Percentiles rank a stretch among this genome's conserved stretches.
phyloP scores from a whole-genome alignment of 1,140 invertebrate genomes.

The Dinothrombium tinctorium region DNA sequence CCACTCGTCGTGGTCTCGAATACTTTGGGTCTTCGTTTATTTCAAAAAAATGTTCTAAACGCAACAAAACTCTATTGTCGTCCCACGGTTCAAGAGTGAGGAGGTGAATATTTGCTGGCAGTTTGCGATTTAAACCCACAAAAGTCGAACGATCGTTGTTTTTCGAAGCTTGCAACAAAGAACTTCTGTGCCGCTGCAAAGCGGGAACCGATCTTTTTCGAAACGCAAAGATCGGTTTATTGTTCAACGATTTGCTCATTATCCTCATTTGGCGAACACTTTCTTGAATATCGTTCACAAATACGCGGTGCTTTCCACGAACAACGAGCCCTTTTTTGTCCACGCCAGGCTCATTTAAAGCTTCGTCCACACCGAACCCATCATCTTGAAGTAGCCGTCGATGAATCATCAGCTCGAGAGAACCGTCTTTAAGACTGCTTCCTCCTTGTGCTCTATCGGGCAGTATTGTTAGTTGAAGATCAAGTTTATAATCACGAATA shows the following conservation, averaged over 20 bases:
- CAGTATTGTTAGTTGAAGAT: slow-evolving; percentile 31
- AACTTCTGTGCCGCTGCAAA: slow-evolving; percentile 7
- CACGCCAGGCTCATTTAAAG: slow-evolving; percentile 50
- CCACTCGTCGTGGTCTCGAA: slow-evolving; percentile 28
- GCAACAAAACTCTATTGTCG: slow-evolving; percentile 36
- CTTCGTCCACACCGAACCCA: slow-evolving; percentile 70
- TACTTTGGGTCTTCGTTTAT: slow-evolving; percentile 30
- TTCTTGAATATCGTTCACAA: slow-evolving; percentile 19
- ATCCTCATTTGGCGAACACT: slow-evolving; percentile 9
- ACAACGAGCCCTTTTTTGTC: slow-evolving; percentile 45
- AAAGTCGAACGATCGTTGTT: slow-evolving; percentile 20
- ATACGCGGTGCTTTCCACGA: slow-evolving; percentile 37
- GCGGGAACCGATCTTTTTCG: neutral
- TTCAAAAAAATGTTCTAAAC: slow-evolving; percentile 70
- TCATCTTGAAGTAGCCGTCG: slow-evolving; percentile 64
- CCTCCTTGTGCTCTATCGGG: slow-evolving; percentile 34
- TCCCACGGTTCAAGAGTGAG: slow-evolving; percentile 65
- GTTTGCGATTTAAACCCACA: slow-evolving; percentile 22
- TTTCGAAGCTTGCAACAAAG: too few relatives aligned
- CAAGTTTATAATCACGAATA: slow-evolving; percentile 16
- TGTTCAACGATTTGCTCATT: slow-evolving; percentile 6
- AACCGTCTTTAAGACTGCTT: slow-evolving; percentile 24
- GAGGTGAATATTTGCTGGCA: slow-evolving; percentile 60
- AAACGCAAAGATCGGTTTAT: slow-evolving; percentile 7
- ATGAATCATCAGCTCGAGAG: slow-evolving; percentile 42